A percentile compares a stretch with the other conserved stretches of the same genome.
These are phyloP conservation scores for Petrolisthes manimaculis DNA, from an alignment of 2,888 invertebrate species.

Conservation along the genomic window DNA sequence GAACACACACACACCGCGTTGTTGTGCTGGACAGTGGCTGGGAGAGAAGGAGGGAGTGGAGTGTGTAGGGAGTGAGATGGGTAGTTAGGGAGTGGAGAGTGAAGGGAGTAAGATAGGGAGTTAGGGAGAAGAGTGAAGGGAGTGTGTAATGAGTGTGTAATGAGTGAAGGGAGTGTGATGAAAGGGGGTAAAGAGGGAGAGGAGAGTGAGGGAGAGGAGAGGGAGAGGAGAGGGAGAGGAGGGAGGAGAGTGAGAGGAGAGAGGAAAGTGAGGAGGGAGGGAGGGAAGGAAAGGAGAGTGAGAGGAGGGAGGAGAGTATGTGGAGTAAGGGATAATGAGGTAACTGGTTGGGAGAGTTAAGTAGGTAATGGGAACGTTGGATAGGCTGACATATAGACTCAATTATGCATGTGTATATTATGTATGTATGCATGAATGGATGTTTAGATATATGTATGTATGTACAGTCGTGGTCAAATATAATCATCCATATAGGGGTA, in stretches of 20 bases:
- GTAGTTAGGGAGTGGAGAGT: not conserved
- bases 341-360: too few species aligned
- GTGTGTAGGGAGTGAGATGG: not conserved
- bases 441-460: too few species aligned
- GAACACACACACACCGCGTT: not conserved
- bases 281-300: not conserved
- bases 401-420: too few species aligned
- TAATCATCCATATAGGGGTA: too few species aligned
- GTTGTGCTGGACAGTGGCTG: not conserved
- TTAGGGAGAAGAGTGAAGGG: not conserved
- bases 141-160: not conserved
- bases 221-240: not conserved
- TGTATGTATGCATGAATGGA: too few species aligned
- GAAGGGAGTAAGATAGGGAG: not conserved
- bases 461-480: too few species aligned
- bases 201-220: not conserved
- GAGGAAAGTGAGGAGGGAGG: too few species aligned
- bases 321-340: too few species aligned
- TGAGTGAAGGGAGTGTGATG: not conserved
- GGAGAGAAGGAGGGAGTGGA: not conserved
- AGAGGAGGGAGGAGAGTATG: too few species aligned
- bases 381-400: too few species aligned
- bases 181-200: not conserved
- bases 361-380: too few species aligned
- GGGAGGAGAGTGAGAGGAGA: not conserved